phyloP scores from a whole-genome alignment of 2,888 invertebrate species.

The Brenthis ino region DNA sequence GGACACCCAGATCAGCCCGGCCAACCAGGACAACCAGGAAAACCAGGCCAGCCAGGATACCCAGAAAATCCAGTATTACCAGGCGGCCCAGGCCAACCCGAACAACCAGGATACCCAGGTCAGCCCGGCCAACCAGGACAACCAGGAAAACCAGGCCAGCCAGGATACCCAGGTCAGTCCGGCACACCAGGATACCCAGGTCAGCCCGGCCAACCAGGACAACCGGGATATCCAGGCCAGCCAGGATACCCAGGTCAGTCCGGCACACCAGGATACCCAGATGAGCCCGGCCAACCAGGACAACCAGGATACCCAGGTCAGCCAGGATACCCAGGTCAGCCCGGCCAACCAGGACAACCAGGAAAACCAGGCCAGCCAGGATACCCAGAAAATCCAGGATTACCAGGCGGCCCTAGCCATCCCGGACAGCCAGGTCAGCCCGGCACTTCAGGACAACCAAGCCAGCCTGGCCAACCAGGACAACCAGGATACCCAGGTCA shows the following conservation, averaged over 20 bases:
- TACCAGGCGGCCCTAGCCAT: too few relatives aligned
- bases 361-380: slow-evolving; percentile 64
- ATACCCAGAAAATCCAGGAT: too few relatives aligned
- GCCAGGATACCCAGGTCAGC: slow-evolving; percentile 43
- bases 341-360: slow-evolving; percentile 55
- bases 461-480: slow-evolving; percentile 45
- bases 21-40: slow-evolving; percentile 45
- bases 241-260: slow-evolving; percentile 43
- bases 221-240: slow-evolving; percentile 40
- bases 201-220: slow-evolving; percentile 41
- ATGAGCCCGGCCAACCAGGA: slow-evolving; percentile 49
- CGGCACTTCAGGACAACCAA: slow-evolving; percentile 41
- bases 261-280: slow-evolving; percentile 42
- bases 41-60: slow-evolving; percentile 40
- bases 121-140: slow-evolving; percentile 42
- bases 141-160: slow-evolving; percentile 38
- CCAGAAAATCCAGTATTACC: slow-evolving; percentile 30
- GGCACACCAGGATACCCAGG: slow-evolving; percentile 39
- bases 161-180: slow-evolving; percentile 37
- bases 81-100: slow-evolving; percentile 31
- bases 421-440: too few relatives aligned
- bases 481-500: slow-evolving; percentile 34
- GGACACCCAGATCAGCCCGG: slow-evolving; percentile 58
- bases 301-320: slow-evolving; percentile 44
- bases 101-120: slow-evolving; percentile 41